Base-by-base conservation (phyloP, 2,888 invertebrate genomes). In the Orchestes rusci region DNA sequence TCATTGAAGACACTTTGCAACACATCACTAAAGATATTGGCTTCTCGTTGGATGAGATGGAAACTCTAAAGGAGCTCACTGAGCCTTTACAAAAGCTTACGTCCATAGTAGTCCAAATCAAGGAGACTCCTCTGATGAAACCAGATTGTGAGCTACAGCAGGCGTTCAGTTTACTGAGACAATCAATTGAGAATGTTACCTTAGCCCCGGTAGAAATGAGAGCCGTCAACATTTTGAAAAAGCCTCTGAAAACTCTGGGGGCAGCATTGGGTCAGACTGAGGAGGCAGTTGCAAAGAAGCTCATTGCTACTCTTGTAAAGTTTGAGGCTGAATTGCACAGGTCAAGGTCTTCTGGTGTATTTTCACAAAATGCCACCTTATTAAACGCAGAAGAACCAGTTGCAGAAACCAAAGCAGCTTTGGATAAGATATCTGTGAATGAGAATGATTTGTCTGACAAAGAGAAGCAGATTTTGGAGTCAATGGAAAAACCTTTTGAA, bases 111-210 rank as follows among this genome's bases (percentile, higher is more conserved):
- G 34, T 47, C 1, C 17, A 41, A 23, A 3, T n/a, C 2, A 40
- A 42, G 44, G 17, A 31, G 7, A 4, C 31, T 16, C 28, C 42
- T 15, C 10, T 18, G n/a, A n/a, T n/a, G 13, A 43, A 43, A 38
- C 44, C 51, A 16, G 40, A 55, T 42, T 35, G 52, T 3, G 47
- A 54, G 44, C 15, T 54, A 13, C 45, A 45, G 20, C 45, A 51
- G 31, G 52, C 52, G 2, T 12, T 55, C 12, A 15, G 18, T 12
- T 33, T 28, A 12, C 16, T 58, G 10, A 51, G 51, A 38, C 34
- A 41, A 29, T 33, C 43, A 29, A 32, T 56, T 19, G 34, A 48
- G 19, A 35, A 39, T 4, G 37, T 56, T 31, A 27, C 38, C 19
- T 43, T 46, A 27, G 23, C 30, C 7, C 35, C 41, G 18, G 23